Evolutionary conservation across 2,113 vertebrate species (phyloP), one percentile per base, ranked within the genome.

Genomic region (Parus major): DNA sequence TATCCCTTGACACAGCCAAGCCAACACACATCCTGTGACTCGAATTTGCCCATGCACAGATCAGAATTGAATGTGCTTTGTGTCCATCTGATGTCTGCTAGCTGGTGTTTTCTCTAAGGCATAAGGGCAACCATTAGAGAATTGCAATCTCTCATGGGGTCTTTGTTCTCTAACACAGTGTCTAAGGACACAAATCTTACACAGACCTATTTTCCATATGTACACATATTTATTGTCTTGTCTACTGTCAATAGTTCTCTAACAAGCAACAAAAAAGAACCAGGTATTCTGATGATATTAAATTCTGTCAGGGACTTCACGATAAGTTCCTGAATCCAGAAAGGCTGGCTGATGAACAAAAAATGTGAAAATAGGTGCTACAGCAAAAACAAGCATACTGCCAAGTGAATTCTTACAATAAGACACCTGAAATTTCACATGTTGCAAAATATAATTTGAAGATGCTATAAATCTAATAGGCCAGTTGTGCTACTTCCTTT

Each of bases 11-110:
- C 10, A 49, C n/a, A 50, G 15, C 4, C n/a, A 75, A 63, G 5
- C 7, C 63, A 49, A 53, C 21, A 33, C 1, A 1, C 4, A 44
- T 17, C 12, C 29, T 6, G 0, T 1, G 0, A 33, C 50, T 72
- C 25, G 39, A 69, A 65, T 82, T 35, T 56, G 10, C 24, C 56
- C 13, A 5, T 31, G 10, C 44, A 73, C 7, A 36, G 15, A 33
- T 22, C 24, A 84, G 41, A 79, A 15, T 3, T 27, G 15, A 56
- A 76, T 20, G 15, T 73, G 27, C 2, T 29, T 52, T 87, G 29
- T 25, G 56, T 64, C 27, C 22, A 42, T 6, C 25, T 33, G 15
- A 35, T 28, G 1, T 21, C 42, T 72, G 35, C 5, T 59, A 73
- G 49, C 15, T 71, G 35, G 12, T 24, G 61, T 39, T 22, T 64